Evolutionary conservation across 2,113 vertebrate species (phyloP).

Genomic region (Centropristis striata): DNA sequence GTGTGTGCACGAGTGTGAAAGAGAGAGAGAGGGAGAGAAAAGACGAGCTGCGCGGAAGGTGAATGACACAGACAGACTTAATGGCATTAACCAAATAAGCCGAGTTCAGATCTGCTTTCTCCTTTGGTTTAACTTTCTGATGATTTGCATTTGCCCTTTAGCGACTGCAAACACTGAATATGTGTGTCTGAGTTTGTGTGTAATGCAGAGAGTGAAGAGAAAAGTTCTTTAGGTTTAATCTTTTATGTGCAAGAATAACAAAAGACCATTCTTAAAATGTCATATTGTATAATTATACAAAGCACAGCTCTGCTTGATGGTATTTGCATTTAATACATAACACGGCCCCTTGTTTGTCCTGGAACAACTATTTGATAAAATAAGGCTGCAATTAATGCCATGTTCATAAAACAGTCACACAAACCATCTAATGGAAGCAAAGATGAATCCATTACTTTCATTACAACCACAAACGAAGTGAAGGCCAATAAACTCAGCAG

Average conservation of each 20-base stretch:
- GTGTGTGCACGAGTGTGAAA: conserved; percentile 46
- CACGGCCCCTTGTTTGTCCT: background rate
- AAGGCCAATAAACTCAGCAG: conserved; percentile 48
- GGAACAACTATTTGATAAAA: background rate
- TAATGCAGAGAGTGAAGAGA: background rate
- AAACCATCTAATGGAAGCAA: conserved; percentile 22
- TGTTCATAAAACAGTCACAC: conserved; percentile 17
- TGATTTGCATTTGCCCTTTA: conserved; percentile 79
- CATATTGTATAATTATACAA: background rate
- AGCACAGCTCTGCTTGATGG: background rate
- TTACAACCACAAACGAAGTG: conserved; percentile 31
- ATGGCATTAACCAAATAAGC: conserved; percentile 80
- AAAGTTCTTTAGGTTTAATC: background rate
- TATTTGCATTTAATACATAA: background rate
- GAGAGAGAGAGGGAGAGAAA: background rate
- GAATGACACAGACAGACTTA: conserved; percentile 63
- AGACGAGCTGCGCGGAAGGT: conserved; percentile 24
- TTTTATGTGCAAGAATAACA: background rate
- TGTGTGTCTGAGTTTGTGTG: conserved; percentile 26
- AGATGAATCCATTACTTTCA: conserved; percentile 10
- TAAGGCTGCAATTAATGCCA: background rate
- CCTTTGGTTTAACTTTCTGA: conserved; percentile 71
- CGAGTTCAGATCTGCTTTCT: conserved; percentile 63
- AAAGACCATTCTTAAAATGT: background rate
- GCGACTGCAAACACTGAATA: conserved; percentile 22